Percentiles rank a stretch among this genome's conserved stretches.
Conservation (phyloP, 2,888 invertebrate species). For the Cheilosia scutellata region DNA sequence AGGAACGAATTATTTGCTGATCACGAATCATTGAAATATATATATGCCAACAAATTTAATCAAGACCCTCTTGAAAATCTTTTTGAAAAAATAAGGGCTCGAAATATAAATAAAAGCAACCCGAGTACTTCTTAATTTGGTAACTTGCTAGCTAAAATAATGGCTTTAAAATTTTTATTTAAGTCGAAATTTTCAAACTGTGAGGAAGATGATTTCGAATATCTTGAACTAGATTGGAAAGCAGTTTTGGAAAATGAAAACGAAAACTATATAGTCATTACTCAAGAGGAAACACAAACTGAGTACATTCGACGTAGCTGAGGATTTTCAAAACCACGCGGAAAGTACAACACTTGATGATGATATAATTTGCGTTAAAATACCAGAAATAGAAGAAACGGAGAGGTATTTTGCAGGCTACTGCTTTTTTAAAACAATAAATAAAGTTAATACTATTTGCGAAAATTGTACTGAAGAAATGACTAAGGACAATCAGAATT, state of each 20-base stretch:
- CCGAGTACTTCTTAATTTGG: slow-evolving; percentile 12
- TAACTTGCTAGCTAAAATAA: slow-evolving; percentile 24
- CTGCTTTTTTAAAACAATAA: slow-evolving; percentile 37
- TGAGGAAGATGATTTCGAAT: slow-evolving; percentile 42
- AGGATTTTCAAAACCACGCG: not conserved
- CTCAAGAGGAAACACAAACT: not conserved
- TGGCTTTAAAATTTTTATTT: slow-evolving; percentile 36
- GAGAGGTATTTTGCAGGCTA: slow-evolving; percentile 33
- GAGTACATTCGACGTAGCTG: not conserved
- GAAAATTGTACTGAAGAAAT: slow-evolving; percentile 7
- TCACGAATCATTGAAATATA: slow-evolving; percentile 1
- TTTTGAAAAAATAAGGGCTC: slow-evolving; percentile 18
- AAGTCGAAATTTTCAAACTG: slow-evolving; percentile 41
- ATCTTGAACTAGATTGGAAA: slow-evolving; percentile 34
- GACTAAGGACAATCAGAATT: slow-evolving; percentile 3
- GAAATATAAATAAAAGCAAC: slow-evolving; percentile 39
- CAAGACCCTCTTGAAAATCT: slow-evolving; percentile 37
- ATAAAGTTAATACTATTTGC: slow-evolving; percentile 11
- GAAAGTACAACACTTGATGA: not conserved
- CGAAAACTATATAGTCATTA: slow-evolving; percentile 1
- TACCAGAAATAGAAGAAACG: not conserved
- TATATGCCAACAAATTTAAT: slow-evolving; percentile 21
- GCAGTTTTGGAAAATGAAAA: slow-evolving; percentile 24
- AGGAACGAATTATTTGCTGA: not conserved
- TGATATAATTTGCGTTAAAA: not conserved